A percentile compares a stretch with the other conserved stretches of the same genome.
These are phyloP conservation scores for Bombus pyrosoma DNA, from an alignment of 1,140 invertebrate genomes.

Conservation along the genomic window DNA sequence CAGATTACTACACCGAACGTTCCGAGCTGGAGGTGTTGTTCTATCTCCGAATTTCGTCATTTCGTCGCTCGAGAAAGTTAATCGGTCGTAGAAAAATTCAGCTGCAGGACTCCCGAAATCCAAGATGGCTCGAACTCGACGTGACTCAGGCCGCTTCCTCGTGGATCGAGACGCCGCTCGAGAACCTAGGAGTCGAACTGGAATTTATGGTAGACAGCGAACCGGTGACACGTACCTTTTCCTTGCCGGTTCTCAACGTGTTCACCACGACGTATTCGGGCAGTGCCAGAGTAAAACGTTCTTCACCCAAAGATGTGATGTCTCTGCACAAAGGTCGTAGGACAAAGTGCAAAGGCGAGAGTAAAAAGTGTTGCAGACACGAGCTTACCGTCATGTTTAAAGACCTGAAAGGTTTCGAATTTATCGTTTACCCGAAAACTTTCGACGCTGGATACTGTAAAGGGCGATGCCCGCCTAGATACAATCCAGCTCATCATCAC, in stretches of 20 bases:
- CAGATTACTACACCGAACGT: constrained; percentile 4
- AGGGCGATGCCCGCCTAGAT: constrained; percentile 87
- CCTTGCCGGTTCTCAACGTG: constrained; percentile 80
- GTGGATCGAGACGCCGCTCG: constrained; percentile 79
- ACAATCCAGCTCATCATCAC: constrained; percentile 88
- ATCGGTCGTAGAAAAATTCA: constrained; percentile 37
- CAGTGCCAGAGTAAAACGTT: constrained; percentile 50
- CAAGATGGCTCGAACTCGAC: constrained; percentile 84
- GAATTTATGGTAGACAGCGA: constrained; percentile 77
- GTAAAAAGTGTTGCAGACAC: constrained; percentile 86
- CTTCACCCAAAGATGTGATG: constrained; percentile 73
- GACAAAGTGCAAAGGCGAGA: constrained; percentile 82
- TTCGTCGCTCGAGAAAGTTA: constrained; percentile 17
- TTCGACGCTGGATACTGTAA: constrained; percentile 90
- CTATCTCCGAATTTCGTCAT: constrained; percentile 40
- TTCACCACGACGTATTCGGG: constrained; percentile 65
- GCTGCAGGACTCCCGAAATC: constrained; percentile 8
- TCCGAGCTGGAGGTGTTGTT: constrained; percentile 52
- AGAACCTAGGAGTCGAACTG: constrained; percentile 83
- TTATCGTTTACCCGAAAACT: constrained; percentile 87
- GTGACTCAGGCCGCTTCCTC: constrained; percentile 80
- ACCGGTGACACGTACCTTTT: constrained; percentile 71
- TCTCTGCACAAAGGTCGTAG: constrained; percentile 76
- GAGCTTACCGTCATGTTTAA: constrained; percentile 86
- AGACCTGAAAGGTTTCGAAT: constrained; percentile 87